Evolutionary conservation across 1,140 invertebrate species (phyloP), one percentile per base, ranked within the genome.

Genomic region (Drosophila willistoni): DNA sequence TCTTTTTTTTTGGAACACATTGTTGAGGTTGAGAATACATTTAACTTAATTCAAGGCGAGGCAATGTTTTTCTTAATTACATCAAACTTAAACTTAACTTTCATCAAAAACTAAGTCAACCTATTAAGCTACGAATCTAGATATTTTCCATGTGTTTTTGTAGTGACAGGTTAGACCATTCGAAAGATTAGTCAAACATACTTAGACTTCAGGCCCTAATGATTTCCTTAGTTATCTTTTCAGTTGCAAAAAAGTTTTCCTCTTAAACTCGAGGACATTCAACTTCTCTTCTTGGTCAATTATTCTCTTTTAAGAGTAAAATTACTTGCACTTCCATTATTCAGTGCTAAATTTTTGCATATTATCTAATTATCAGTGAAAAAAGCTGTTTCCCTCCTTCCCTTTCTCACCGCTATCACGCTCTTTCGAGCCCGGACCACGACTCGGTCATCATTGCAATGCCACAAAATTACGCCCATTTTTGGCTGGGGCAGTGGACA

Each of bases 291-390:
- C 29, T 6, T 6, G 0, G 0, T 29, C 29, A 7, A 29, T 29
- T 29, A 29, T 29, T 29, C 5, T 29, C 29, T 29, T 7, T 29
- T 3, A 3, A 29, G 29, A 29, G 29, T 29, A 0, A 25, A 25
- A 25, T 25, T 25, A 29, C 29, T 29, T 29, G 29, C 29, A 29
- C 29, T 29, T 29, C 29, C 29, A 13, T 39, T 25, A 44, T 59
- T 67, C 19, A 64, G 7, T 19, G 42, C 22, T 55, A 54, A 51
- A 22, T 51, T 51, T 51, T 47, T 12, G 13, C 12, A 22, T 51
- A 51, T 67, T 68, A 75, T 68, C 67, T 73, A 78, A 86, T 86
- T 86, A 79, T 55, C 68, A 69, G 51, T 68, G 7, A 29, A 29
- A 29, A 6, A 29, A 29, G 19, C 44, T 51, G 12, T 47, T 17